Evolutionary conservation across 2,888 invertebrate species (phyloP).

Genomic region (Latrodectus hesperus): DNA sequence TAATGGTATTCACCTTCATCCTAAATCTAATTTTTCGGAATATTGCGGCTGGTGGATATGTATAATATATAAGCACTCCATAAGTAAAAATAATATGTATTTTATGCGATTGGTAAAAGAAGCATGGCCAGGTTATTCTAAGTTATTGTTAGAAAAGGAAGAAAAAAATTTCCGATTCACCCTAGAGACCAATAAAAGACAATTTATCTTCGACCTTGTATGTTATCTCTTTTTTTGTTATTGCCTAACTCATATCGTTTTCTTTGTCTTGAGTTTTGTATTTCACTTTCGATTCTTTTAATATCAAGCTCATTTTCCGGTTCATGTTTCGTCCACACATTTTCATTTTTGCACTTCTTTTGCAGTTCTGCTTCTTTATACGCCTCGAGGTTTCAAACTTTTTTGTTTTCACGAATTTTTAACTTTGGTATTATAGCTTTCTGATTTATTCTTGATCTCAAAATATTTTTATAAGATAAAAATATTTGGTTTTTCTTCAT

Average conservation of each 20-base stretch:
- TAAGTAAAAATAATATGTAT: conserved; percentile 31
- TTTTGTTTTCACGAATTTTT: background rate
- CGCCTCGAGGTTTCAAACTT: background rate
- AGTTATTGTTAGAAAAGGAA: background rate
- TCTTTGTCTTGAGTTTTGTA: conserved; percentile 10
- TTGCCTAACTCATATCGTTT: conserved; percentile 19
- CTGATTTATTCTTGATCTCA: no score
- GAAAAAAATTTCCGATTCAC: conserved; percentile 9
- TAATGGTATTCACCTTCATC: conserved; percentile 6
- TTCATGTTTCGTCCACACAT: conserved; percentile 10
- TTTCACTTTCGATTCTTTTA: conserved; percentile 10
- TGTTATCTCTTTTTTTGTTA: conserved; percentile 11
- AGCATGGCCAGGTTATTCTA: conserved; percentile 12
- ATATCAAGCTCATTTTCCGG: conserved; percentile 31
- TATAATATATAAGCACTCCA: background rate
- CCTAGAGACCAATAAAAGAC: conserved; percentile 40
- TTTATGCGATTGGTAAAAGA: conserved; percentile 24
- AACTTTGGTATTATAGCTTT: background rate
- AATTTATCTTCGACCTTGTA: conserved; percentile 37
- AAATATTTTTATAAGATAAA: background rate
- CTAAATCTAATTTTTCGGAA: conserved; percentile 36
- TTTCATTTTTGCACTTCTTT: background rate
- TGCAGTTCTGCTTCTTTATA: background rate
- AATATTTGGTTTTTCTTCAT: background rate
- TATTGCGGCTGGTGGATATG: background rate